phyloP scores from a whole-genome alignment of 2,888 invertebrate species.

The Pterostichus madidus region DNA sequence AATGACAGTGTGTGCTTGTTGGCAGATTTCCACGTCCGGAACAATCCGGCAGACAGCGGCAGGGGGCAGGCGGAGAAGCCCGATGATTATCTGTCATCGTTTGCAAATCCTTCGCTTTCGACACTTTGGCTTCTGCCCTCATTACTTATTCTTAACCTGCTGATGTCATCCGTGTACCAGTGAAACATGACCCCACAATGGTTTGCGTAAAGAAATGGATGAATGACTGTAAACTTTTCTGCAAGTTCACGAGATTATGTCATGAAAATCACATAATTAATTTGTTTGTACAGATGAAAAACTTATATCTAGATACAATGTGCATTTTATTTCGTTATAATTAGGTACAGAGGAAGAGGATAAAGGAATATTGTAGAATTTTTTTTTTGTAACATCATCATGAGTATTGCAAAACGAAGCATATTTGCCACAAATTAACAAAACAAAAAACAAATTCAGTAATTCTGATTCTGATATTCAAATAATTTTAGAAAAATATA shows the following conservation, averaged over 20 bases:
- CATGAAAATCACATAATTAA: not conserved
- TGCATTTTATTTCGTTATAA: not conserved
- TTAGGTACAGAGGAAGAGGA: too few relatives aligned
- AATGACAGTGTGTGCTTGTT: conserved; percentile 65
- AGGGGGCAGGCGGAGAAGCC: conserved; percentile 43
- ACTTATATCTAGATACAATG: not conserved
- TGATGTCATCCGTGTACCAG: conserved; percentile 51
- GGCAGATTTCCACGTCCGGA: conserved; percentile 73
- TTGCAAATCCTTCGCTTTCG: conserved; percentile 54
- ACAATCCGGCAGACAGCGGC: conserved; percentile 72
- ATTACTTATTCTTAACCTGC: conserved; percentile 65
- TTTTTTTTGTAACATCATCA: too few relatives aligned
- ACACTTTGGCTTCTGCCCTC: conserved; percentile 56
- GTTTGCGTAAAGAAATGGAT: conserved; percentile 16
- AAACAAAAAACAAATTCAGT: too few relatives aligned
- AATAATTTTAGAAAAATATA: too few relatives aligned
- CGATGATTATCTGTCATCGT: conserved; percentile 63
- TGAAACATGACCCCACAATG: conserved; percentile 23
- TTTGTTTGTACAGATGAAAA: not conserved
- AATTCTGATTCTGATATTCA: too few relatives aligned
- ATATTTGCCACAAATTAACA: too few relatives aligned
- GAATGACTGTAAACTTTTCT: not conserved
- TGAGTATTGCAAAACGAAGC: too few relatives aligned
- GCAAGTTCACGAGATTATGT: not conserved
- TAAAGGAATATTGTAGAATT: too few relatives aligned